These are phyloP conservation scores for Arvicanthis niloticus DNA, from an alignment of 2,113 vertebrate species.

Conservation along the genomic window DNA sequence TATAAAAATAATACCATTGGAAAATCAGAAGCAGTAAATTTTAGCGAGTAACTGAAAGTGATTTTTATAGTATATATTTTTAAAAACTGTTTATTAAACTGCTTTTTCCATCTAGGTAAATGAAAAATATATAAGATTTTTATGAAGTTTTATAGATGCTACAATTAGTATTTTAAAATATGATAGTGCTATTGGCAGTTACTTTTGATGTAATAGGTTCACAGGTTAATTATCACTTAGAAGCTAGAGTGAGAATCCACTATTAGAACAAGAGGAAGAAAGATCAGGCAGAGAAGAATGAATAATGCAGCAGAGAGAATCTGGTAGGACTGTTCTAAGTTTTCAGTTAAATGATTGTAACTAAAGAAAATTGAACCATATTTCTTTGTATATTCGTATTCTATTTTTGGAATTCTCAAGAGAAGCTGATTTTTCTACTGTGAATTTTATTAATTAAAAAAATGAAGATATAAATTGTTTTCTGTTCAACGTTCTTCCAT, in stretches of 20 bases:
- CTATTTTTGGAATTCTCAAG: neutral
- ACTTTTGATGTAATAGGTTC: neutral
- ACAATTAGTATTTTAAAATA: neutral
- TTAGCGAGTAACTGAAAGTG: neutral
- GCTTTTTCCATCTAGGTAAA: neutral
- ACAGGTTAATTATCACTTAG: neutral
- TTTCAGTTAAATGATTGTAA: neutral
- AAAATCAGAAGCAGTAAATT: neutral
- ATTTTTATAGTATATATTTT: conserved; percentile 5
- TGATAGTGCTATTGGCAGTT: neutral
- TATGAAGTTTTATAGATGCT: neutral
- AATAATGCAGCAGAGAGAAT: neutral
- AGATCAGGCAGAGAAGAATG: neutral
- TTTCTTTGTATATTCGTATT: neutral
- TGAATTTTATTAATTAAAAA: neutral
- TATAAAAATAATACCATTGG: conserved; percentile 43
- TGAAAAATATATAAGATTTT: neutral
- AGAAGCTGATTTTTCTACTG: neutral
- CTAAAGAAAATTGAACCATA: neutral
- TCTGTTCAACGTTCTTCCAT: neutral
- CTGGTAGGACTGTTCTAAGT: neutral
- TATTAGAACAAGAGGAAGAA: neutral
- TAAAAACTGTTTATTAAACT: conserved; percentile 20
- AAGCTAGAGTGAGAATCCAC: neutral
- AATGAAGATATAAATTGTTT: neutral